Evolutionary conservation across 2,888 invertebrate genomes (phyloP), one percentile per base, ranked within the genome.

Genomic region (Limnephilus auricula): DNA sequence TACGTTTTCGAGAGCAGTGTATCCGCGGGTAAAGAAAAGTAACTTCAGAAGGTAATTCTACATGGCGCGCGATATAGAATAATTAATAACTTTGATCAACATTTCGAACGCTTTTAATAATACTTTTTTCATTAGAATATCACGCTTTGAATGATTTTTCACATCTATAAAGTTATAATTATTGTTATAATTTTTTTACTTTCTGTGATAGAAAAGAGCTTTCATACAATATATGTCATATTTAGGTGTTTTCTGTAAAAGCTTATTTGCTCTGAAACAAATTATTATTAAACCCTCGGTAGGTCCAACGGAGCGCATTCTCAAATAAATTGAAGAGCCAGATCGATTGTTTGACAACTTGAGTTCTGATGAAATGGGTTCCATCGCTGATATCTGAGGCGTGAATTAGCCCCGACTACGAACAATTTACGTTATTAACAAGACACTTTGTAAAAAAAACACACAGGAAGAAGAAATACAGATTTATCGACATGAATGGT

Each of bases 321-420:
- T 45, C 86, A 86, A 86, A 45, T 85, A 85, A 65, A 85, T 86
- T 31, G 50, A 40, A 15, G 85, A 50, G 30, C 40, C n/a, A 12
- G 31, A 86, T 79, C 40, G 31, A 89, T 89, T 89, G 40, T 89
- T 80, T 89, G 89, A 80, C 89, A 80, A 89, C 31, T 89, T 40
- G 65, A 88, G 87, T 32, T 25, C 78, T n/a, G 78, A 88, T 78
- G 34, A 65, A 88, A 78, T 79, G 18, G 78, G 87, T 79, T 88
- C 79, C 34, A 15, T n/a, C 10, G 34, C n/a, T 34, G 34, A 5
- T 79, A 88, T 78, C 78, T 34, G 78, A 78, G 78, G 87, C 78
- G 87, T 88, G 87, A 88, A 88, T 30, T 30, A 86, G 50, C 86
- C 50, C 31, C 9, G 50, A 86, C 45, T 30, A 65, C 65, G 65